These are phyloP conservation scores for Myiotriccus ornatus DNA, from an alignment of 2,797 vertebrate species.

Conservation along the genomic window DNA sequence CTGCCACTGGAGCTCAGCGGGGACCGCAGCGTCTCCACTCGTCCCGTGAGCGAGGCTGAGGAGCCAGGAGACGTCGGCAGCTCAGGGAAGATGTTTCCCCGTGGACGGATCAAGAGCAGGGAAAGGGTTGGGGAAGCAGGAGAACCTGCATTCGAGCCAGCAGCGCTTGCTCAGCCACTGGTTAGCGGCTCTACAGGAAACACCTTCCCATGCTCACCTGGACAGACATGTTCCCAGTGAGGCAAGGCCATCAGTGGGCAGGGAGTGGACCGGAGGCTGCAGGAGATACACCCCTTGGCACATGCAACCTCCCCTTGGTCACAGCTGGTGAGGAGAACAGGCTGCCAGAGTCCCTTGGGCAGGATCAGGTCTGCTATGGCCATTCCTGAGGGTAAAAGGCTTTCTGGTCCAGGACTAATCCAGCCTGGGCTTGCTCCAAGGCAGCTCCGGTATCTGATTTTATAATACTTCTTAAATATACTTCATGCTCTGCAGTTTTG, in stretches of 20 bases:
- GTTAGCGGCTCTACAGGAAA: slow-evolving; percentile 49
- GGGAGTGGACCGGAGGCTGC: not conserved
- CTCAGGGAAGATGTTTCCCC: not conserved
- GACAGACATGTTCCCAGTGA: slow-evolving; percentile 10
- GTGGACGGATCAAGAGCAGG: not conserved
- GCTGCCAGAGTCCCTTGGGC: not conserved
- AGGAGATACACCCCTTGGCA: not conserved
- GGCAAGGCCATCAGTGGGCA: not conserved
- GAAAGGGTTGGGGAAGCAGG: slow-evolving; percentile 4
- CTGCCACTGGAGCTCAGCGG: accelerated
- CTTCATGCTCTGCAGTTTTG: not conserved
- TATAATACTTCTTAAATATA: too few species aligned
- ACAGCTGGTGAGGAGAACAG: not conserved
- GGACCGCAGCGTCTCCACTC: accelerated
- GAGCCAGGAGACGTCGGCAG: not conserved
- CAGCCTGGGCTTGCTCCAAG: not conserved
- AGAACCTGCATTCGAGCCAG: not conserved
- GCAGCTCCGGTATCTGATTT: accelerated
- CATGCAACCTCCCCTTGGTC: not conserved
- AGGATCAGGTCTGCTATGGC: not conserved
- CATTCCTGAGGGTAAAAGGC: not conserved
- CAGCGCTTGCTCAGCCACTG: not conserved
- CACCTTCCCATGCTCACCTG: slow-evolving; percentile 28
- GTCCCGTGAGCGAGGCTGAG: not conserved
- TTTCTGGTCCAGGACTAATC: not conserved